Percentiles rank a stretch among this genome's conserved stretches.
Conservation (phyloP, 2,888 invertebrate genomes). For the Caenorhabditis doughertyi region DNA sequence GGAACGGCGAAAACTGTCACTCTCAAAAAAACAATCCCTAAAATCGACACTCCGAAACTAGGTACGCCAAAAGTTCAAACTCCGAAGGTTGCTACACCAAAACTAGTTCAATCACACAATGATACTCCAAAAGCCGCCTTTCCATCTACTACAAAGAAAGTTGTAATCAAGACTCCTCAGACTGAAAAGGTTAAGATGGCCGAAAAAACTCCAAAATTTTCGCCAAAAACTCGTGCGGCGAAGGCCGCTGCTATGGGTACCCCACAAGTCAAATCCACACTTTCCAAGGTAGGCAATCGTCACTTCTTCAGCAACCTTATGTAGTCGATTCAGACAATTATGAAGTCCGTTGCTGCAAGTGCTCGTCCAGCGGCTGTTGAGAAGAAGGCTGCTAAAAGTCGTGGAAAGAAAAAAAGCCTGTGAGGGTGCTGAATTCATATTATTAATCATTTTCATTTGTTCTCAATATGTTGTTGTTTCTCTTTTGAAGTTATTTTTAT, state of each 20-base stretch:
- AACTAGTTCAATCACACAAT: not conserved
- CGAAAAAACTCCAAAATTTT: conserved; percentile 41
- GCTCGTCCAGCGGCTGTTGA: conserved; percentile 54
- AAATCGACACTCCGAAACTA: conserved; percentile 7
- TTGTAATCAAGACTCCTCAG: conserved; percentile 50
- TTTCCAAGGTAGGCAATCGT: conserved; percentile 36
- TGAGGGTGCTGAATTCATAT: conserved; percentile 3
- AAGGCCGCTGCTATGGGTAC: conserved; percentile 58
- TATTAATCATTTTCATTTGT: conserved; percentile 24
- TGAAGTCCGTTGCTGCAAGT: conserved; percentile 57
- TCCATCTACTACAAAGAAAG: conserved; percentile 35
- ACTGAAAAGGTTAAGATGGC: conserved; percentile 35
- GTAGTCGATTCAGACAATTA: conserved; percentile 46
- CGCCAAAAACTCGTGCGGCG: conserved; percentile 62
- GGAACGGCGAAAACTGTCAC: conserved; percentile 13
- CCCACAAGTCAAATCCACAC: conserved; percentile 49
- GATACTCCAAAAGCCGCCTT: not conserved
- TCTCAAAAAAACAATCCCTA: conserved; percentile 1
- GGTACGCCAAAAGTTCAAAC: not conserved
- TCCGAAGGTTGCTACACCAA: not conserved
- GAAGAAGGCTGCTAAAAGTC: conserved; percentile 17
- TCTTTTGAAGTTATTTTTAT: not conserved
- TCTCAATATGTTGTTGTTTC: conserved; percentile 15
- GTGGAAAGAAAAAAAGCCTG: conserved; percentile 65
- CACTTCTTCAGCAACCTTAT: not conserved